Conservation (phyloP, 2,888 invertebrate species). For the Spisula solida region DNA sequence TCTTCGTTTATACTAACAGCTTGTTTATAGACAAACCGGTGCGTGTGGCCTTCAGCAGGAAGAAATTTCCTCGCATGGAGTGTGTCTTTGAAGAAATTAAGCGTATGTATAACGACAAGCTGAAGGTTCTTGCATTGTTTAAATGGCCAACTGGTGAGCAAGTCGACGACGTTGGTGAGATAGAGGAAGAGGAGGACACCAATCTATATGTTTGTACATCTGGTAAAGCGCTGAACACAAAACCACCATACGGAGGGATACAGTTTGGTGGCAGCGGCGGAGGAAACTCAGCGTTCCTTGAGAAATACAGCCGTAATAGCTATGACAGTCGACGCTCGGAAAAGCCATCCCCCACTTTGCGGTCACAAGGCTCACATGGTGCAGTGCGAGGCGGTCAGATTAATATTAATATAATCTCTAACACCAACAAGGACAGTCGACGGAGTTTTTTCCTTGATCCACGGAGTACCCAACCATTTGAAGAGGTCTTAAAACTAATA, state of each 20-base stretch:
- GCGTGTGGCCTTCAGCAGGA: conserved; percentile 34
- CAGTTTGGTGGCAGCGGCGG: conserved; percentile 20
- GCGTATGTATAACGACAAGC: conserved; percentile 3
- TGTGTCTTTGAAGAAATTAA: conserved; percentile 38
- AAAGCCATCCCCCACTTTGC: conserved; percentile 48
- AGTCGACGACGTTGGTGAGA: conserved; percentile 28
- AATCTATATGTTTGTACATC: conserved; percentile 48
- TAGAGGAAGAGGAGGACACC: conserved; percentile 46
- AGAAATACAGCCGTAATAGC: conserved; percentile 51
- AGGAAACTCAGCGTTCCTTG: neutral
- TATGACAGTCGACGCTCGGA: conserved; percentile 54
- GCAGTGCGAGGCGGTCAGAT: conserved; percentile 30
- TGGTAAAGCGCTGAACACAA: neutral
- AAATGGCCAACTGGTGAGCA: conserved; percentile 51
- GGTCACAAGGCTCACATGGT: conserved; percentile 44
- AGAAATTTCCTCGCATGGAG: conserved; percentile 34
- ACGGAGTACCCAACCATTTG: conserved; percentile 50
- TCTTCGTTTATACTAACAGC: conserved; percentile 41
- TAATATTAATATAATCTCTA: conserved; percentile 50
- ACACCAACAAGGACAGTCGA: conserved; percentile 42
- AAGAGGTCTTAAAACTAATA: conserved; percentile 50
- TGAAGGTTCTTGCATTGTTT: conserved; percentile 31
- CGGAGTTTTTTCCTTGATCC: conserved; percentile 58
- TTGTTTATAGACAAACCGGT: conserved; percentile 26
- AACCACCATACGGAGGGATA: conserved; percentile 34